These are phyloP conservation scores for Scelioninae gen. 1 DNA, from an alignment of 2,888 invertebrate species.

Conservation along the genomic window DNA sequence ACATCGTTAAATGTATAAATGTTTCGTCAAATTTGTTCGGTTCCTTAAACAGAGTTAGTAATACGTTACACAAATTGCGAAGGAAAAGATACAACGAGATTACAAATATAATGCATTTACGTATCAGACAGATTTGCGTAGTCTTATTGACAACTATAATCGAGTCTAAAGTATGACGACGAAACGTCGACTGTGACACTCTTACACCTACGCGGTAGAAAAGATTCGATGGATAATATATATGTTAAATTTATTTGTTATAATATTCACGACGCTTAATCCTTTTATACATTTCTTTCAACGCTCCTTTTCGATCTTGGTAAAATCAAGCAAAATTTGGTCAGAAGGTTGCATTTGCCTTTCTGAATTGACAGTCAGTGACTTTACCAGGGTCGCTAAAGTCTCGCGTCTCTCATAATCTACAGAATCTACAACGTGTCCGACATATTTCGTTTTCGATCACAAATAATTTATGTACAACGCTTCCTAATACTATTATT, in stretches of 20 bases:
- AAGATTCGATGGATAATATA: conserved; percentile 69
- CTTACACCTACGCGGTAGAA: conserved; percentile 73
- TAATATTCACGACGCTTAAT: conserved; percentile 66
- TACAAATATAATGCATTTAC: conserved; percentile 70
- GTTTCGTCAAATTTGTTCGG: conserved; percentile 45
- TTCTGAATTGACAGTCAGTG: conserved; percentile 64
- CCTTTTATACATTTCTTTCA: conserved; percentile 67
- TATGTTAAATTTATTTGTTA: conserved; percentile 60
- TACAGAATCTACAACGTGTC: conserved; percentile 72
- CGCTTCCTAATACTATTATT: conserved; percentile 68
- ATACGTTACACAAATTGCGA: conserved; percentile 59
- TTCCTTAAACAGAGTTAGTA: conserved; percentile 45
- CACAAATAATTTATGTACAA: conserved; percentile 72
- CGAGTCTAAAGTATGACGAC: conserved; percentile 72
- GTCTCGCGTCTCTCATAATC: conserved; percentile 65
- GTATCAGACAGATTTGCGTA: conserved; percentile 57
- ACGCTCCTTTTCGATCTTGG: conserved; percentile 66
- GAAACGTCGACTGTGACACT: conserved; percentile 67
- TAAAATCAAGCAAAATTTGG: conserved; percentile 58
- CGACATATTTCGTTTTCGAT: conserved; percentile 68
- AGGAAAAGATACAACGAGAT: conserved; percentile 72
- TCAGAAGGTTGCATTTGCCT: conserved; percentile 42
- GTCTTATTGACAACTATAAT: conserved; percentile 69
- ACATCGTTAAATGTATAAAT: conserved; percentile 4
- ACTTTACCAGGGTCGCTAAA: conserved; percentile 63